Base-by-base conservation (phyloP, 2,797 vertebrate genomes). In the Melanotaenia parkinsoni region DNA sequence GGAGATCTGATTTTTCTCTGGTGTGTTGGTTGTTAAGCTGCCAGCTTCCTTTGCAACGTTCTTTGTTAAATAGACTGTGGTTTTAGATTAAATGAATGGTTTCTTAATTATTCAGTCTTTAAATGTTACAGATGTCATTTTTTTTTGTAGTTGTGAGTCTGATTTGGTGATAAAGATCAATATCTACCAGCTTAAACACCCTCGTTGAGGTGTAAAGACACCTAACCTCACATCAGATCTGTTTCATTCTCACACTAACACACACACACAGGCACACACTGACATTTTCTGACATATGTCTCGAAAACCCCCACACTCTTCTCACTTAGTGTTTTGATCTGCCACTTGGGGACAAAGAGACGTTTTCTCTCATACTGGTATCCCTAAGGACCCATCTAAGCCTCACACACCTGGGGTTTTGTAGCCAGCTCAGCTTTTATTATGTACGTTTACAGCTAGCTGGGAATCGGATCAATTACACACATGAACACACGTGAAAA, bases 321-420 rank as follows among this genome's bases (percentile, higher is more conserved):
- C 56, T 63, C 59, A 37, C 59, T 60, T 62, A 35, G 71, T 63
- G 72, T 81, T 87, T 83, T 74, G 78, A 86, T 85, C 66, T 64
- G 67, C 43, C 72, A 64, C 70, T 71, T 20, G 13, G 61, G 66
- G 67, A 87, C 83, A 84, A 70, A 85, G 58, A 83, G 73, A 61
- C 64, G 68, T 37, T 64, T 66, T 53, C 66, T 51, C 58, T 62
- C 26, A 70, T 68, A 53, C 76, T 6, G 5, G 18, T 16, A 54
- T 89, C 85, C 87, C 86, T 8, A 51, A 83, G 76, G 86, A 85
- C 81, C 73, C 70, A 4, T 61, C 65, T n/a, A 14, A 79, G 65
- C 66, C 80, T 77, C 77, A 40, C 77, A 82, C 89, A 89, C 86
- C 85, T 88, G 86, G 77, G 30, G 83, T 81, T 83, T 81, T 81